Evolutionary conservation across 2,797 vertebrate species (phyloP), one percentile per base, ranked within the genome.

Genomic region (Melanotaenia trifasciata): DNA sequence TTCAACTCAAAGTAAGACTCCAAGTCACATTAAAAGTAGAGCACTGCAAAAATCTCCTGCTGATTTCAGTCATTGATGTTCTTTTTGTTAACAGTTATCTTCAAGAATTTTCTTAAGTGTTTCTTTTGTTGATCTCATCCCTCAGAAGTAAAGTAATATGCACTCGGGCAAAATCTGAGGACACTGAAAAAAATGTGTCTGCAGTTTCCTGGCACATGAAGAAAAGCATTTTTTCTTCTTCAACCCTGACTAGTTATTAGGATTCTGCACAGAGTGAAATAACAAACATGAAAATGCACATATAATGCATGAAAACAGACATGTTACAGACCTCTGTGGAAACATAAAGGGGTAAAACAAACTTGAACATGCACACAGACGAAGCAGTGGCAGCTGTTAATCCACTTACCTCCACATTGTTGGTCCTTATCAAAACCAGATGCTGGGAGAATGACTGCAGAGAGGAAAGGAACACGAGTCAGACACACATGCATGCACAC

Each of bases 371-470:
- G 86, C 73, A 75, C 61, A 71, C 68, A 72, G 35, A 80, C 74
- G 38, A 32, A 70, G 72, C 1, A 57, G 24, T 66, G 76, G 79
- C 85, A 80, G 85, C 79, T 81, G 84, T 84, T 90, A 77, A 92
- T 89, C 91, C 87, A 94, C 94, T 95, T 95, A 99, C 98, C 97
- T 94, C 95, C 96, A 86, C 98, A 99, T 81, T 94, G 93, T 0
- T 95, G 93, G 88, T 95, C 94, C 90, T 97, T 96, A 77, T 99
- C 97, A 76, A 97, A 95, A 90, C 97, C 97, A 84, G 98, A 99
- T 66, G 98, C 98, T 68, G 98, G 96, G 81, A 99, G 95, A 91
- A 99, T 98, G 84, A 98, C 98, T 99, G 94, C 63, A 82, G 84
- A 92, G 89, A 90, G 89, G 85, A 92, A 83, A 91, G 87, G 87